Base-by-base conservation (phyloP, 2,797 vertebrate genomes). In the Rhinella marina region DNA sequence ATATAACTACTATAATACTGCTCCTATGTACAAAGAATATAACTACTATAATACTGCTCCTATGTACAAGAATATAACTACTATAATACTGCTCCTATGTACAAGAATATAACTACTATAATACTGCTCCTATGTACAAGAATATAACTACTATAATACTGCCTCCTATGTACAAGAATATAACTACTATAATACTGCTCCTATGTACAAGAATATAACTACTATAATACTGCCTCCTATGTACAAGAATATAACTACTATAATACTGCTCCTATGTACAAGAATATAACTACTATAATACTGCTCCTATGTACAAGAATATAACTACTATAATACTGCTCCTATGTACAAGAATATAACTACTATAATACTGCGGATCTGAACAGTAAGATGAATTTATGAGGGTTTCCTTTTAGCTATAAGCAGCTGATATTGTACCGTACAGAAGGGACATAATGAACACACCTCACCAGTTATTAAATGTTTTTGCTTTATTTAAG, bases 91-190 rank as follows among this genome's bases (percentile, higher is more conserved):
- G n/a, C 64, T 12, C 64, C 64, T 68, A 66, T 66, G n/a, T 66
- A 66, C n/a, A 66, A 66, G 66, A 68, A 29, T 27, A 68, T 68
- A 68, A 68, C 66, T 68, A 68, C 66, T 68, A 68, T 68, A 68
- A 68, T 68, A 68, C 25, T 68, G 25, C 66, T 17, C n/a, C 25
- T 68, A 68, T 68, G 25, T 68, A 68, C 66, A 68, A 68, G 66
- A 68, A 68, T 68, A 68, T 68, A 68, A 27, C 25, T 29, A 68
- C 66, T 68, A 68, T 68, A 68, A 68, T 68, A 68, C n/a, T 27
- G 11, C 62, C 12, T n/a, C 66, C 52, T 68, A 27, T 16, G 11
- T 68, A 68, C 66, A 68, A 68, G 66, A 68, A 68, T 68, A 29
- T 29, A 68, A 27, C 25, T 29, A 68, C 66, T 68, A 68, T 68